Conservation (phyloP, 2,113 vertebrate genomes). For the Nycticebus coucang region DNA sequence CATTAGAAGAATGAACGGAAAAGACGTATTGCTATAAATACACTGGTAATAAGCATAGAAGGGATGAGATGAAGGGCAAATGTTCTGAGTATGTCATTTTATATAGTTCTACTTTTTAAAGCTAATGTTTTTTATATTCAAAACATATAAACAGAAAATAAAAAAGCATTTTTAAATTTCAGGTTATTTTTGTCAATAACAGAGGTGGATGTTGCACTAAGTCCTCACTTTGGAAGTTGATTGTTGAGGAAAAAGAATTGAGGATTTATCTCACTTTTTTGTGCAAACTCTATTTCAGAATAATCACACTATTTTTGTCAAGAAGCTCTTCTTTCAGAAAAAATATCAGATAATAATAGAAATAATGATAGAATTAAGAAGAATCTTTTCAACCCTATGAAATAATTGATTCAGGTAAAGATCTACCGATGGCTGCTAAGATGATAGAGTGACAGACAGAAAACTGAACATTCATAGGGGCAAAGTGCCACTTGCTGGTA, state of each 20-base stretch:
- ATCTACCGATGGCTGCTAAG: not conserved
- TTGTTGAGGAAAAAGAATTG: not conserved
- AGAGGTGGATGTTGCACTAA: not conserved
- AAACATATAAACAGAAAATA: not conserved
- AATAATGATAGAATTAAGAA: not conserved
- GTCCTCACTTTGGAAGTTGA: not conserved
- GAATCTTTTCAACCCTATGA: not conserved
- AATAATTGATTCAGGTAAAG: not conserved
- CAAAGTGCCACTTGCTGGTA: not conserved
- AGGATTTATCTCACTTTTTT: not conserved
- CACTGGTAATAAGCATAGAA: not conserved
- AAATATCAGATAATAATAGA: not conserved
- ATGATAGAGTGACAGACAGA: not conserved
- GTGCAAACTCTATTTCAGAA: not conserved
- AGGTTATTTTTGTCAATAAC: not conserved
- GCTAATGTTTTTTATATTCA: not conserved
- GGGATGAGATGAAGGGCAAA: not conserved
- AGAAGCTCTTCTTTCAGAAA: not conserved
- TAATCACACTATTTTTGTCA: not conserved
- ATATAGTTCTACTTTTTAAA: not conserved
- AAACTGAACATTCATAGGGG: not conserved
- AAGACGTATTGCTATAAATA: not conserved
- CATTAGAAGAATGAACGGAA: not conserved
- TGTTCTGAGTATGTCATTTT: not conserved
- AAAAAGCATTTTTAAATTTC: not conserved